These are phyloP conservation scores for Hydractinia echinata DNA, from an alignment of 30 jellyfish, hydroid and myxozoan species.

Conservation along the genomic window DNA sequence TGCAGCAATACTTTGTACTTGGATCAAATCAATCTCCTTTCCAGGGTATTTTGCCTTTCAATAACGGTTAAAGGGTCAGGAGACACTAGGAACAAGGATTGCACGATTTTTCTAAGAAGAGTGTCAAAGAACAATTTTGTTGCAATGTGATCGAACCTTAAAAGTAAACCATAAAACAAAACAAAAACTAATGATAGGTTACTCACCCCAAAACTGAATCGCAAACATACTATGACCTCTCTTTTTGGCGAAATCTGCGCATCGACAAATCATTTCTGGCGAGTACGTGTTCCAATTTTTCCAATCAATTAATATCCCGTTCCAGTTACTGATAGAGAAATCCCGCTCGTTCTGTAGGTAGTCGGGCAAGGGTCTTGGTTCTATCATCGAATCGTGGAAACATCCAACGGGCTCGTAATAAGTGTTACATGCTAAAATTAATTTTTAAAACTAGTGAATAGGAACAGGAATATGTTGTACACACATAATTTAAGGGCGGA, in stretches of 20 bases:
- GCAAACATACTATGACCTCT: conserved; percentile 46
- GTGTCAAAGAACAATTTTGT: no score
- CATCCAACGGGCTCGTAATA: conserved; percentile 68
- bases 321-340: conserved; percentile 47
- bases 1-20: no score
- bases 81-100: no score
- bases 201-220: conserved; percentile 67
- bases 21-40: no score
- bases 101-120: no score
- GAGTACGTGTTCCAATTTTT: conserved; percentile 64
- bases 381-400: conserved; percentile 26
- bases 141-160: no score
- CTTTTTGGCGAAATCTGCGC: conserved; percentile 55
- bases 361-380: conserved; percentile 71
- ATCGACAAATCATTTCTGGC: conserved; percentile 63
- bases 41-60: no score
- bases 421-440: conserved; percentile 51
- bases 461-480: no score
- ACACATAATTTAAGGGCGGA: not conserved
- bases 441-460: not conserved
- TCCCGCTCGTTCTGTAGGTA: conserved; percentile 71
- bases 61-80: no score
- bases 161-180: no score
- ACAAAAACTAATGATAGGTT: no score
- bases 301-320: conserved; percentile 68